A percentile compares a stretch with the other conserved stretches of the same genome.
Conservation (phyloP, 2,888 invertebrate species). For the Rhagonycha lutea region DNA sequence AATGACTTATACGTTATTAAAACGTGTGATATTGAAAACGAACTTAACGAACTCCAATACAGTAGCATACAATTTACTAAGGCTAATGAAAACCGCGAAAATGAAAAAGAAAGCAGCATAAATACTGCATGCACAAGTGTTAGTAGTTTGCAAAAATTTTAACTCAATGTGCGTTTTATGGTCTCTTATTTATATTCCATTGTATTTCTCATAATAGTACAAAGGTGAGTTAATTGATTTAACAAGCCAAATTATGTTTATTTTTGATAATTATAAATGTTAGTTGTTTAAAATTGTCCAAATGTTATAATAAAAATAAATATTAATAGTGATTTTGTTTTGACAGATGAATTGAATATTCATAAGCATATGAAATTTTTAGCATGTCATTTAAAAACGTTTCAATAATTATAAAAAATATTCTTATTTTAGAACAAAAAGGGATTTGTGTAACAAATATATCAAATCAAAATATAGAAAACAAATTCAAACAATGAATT, state of each 20-base stretch:
- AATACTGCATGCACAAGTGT: slow-evolving; percentile 8
- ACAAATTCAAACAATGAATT: too few relatives aligned
- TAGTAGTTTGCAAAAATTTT: slow-evolving; percentile 1
- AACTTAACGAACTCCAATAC: slow-evolving; percentile 29
- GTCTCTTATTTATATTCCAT: neutral
- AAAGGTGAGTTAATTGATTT: neutral
- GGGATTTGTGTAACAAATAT: too few relatives aligned
- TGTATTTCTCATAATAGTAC: neutral
- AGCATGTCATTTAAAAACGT: neutral
- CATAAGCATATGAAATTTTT: neutral
- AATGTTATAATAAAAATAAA: neutral
- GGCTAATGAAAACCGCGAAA: slow-evolving; percentile 19
- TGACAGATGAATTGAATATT: neutral
- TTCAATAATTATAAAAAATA: neutral
- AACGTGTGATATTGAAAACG: slow-evolving; percentile 25
- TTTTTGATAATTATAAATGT: neutral
- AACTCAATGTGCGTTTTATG: neutral
- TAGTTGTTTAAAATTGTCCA: neutral
- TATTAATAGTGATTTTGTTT: neutral
- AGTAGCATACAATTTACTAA: neutral
- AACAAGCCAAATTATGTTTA: neutral
- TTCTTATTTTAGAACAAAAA: neutral
- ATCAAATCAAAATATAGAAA: too few relatives aligned
- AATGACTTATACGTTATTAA: slow-evolving; percentile 17
- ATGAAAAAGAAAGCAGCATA: slow-evolving; percentile 11